These are phyloP conservation scores for Melanaphis sacchari DNA, from an alignment of 1,140 invertebrate genomes.

Conservation along the genomic window DNA sequence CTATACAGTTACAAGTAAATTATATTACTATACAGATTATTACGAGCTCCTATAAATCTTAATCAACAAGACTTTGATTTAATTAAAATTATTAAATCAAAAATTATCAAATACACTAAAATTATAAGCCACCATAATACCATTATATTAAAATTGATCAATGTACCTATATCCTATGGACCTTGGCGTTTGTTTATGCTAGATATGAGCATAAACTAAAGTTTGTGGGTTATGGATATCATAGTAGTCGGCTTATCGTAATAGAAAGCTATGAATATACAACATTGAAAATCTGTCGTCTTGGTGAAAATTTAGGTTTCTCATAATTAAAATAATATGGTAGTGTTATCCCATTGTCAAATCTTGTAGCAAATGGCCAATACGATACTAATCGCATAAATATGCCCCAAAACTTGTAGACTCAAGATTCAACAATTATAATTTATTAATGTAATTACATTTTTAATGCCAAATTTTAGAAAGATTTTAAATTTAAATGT, in stretches of 20 bases:
- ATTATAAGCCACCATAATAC: background rate
- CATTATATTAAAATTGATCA: background rate
- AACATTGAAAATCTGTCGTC: background rate
- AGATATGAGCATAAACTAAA: background rate
- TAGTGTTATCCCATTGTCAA: background rate
- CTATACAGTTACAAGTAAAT: background rate
- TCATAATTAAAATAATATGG: background rate
- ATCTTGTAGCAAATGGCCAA: background rate
- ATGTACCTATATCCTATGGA: background rate
- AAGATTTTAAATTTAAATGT: background rate
- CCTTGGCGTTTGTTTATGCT: background rate
- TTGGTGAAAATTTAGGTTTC: background rate
- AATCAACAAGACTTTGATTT: background rate
- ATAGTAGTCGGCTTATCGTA: background rate
- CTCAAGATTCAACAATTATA: background rate
- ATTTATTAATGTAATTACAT: background rate
- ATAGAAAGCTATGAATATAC: background rate
- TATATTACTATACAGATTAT: conserved; percentile 1
- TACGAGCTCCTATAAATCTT: background rate
- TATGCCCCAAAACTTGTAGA: background rate
- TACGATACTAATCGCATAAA: background rate
- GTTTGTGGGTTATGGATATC: background rate
- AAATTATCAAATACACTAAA: background rate
- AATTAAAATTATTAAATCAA: conserved; percentile 1
- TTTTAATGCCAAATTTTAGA: background rate